A percentile compares a stretch with the other conserved stretches of the same genome.
These are phyloP conservation scores for Meriones psammophilus DNA, from an alignment of 2,797 vertebrate genomes.

Conservation along the genomic window DNA sequence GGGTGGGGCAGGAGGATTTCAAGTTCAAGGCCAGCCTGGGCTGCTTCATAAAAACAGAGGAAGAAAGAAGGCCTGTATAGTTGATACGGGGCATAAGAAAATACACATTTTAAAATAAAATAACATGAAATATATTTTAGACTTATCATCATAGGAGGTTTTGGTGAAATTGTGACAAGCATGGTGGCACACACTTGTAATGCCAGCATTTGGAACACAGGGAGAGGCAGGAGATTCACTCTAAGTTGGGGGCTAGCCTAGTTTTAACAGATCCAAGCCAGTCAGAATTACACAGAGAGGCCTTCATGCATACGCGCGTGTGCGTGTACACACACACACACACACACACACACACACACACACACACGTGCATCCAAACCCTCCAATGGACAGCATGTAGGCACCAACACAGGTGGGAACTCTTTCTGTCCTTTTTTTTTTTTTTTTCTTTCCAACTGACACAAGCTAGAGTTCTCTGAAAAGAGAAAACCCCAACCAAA, in stretches of 20 bases:
- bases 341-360: too few relatives aligned
- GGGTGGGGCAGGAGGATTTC: neutral
- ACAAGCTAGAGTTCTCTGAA: neutral
- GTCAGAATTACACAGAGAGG: neutral
- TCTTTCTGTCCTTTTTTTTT: neutral
- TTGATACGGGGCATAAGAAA: conserved; percentile 2
- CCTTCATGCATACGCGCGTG: too few relatives aligned
- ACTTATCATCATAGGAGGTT: neutral
- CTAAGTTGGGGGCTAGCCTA: neutral
- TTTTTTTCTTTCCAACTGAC: neutral
- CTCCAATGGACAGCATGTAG: neutral
- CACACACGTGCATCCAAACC: neutral
- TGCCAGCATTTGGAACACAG: neutral
- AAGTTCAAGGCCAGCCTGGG: neutral
- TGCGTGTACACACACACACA: too few relatives aligned
- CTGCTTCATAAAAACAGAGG: neutral
- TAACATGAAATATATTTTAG: neutral
- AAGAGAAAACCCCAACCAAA: neutral
- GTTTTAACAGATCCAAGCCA: neutral
- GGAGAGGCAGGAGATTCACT: neutral
- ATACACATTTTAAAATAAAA: conserved; percentile 1
- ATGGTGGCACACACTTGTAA: neutral
- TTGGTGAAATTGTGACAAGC: neutral
- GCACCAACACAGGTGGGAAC: neutral
- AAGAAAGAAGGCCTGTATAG: neutral